These are phyloP conservation scores for Trichopoda pennipes DNA, from an alignment of 2,888 invertebrate species.

Conservation along the genomic window DNA sequence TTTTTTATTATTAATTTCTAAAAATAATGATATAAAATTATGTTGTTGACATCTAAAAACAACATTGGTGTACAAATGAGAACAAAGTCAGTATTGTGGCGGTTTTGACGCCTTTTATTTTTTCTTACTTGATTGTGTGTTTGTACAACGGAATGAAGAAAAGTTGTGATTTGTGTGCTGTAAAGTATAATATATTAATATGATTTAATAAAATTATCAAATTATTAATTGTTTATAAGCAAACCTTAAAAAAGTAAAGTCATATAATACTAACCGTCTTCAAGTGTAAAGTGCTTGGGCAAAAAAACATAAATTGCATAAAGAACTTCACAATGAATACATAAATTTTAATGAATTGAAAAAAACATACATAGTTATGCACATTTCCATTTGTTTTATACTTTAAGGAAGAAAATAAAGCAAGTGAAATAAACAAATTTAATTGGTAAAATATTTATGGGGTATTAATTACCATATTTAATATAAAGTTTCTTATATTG, in stretches of 20 bases:
- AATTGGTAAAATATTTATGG: too few species aligned
- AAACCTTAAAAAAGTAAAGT: slow-evolving; percentile 4
- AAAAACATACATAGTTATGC: background rate
- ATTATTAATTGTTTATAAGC: background rate
- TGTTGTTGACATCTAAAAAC: background rate
- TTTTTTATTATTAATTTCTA: too few species aligned
- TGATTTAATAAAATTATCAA: slow-evolving; percentile 36
- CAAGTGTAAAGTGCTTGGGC: background rate
- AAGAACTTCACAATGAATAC: slow-evolving; percentile 35
- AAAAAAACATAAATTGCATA: background rate
- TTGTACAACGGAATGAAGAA: slow-evolving; percentile 28
- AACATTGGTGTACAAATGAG: background rate
- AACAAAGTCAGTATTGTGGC: background rate
- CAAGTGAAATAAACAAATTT: too few species aligned
- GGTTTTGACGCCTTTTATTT: slow-evolving; percentile 17
- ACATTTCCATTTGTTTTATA: too few species aligned
- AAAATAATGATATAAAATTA: too few species aligned
- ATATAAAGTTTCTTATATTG: background rate
- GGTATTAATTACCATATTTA: too few species aligned
- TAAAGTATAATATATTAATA: slow-evolving; percentile 18
- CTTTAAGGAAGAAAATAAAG: too few species aligned
- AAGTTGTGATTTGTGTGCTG: slow-evolving; percentile 16
- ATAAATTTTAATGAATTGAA: slow-evolving; percentile 55
- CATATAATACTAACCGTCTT: background rate
- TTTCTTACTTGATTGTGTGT: slow-evolving; percentile 50